Percentiles rank a stretch among this genome's conserved stretches.
Conservation (phyloP, 2,888 invertebrate species). For the Polyommatus icarus region DNA sequence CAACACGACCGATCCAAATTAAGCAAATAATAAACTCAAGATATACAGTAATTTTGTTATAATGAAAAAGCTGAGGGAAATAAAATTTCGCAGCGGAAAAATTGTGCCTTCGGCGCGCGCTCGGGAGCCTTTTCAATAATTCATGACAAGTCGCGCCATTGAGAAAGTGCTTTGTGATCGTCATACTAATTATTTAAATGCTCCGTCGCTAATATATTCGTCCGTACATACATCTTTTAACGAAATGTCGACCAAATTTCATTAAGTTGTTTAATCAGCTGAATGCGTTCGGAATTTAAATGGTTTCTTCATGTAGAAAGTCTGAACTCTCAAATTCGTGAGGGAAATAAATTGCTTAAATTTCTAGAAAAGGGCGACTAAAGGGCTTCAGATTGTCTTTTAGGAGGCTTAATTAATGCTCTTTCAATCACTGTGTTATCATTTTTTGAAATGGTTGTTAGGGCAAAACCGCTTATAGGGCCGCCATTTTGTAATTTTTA, state of each 20-base stretch:
- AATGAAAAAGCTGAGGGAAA: slow-evolving; percentile 41
- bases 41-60: slow-evolving; percentile 2
- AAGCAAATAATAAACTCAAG: slow-evolving; percentile 19
- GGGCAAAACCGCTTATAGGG: too few relatives aligned
- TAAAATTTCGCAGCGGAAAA: slow-evolving; percentile 68
- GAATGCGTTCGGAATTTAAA: background rate
- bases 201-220: slow-evolving; percentile 65
- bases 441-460: too few relatives aligned
- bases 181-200: slow-evolving; percentile 67
- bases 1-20: background rate
- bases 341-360: background rate
- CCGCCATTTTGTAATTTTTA: too few relatives aligned
- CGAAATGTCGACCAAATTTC: slow-evolving; percentile 33
- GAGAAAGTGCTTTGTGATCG: slow-evolving; percentile 78
- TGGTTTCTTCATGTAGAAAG: background rate
- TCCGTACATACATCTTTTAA: slow-evolving; percentile 40
- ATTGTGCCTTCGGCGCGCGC: slow-evolving; percentile 53
- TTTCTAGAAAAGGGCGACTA: too few relatives aligned
- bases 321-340: background rate
- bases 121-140: slow-evolving; percentile 64
- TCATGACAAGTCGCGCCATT: slow-evolving; percentile 75
- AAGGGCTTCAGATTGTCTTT: too few relatives aligned
- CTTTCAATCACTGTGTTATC: too few relatives aligned
- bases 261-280: slow-evolving; percentile 26
- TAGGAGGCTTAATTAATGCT: too few relatives aligned